Conservation (phyloP, 92 coral and sea anemone species). For the Nematostella vectensis region DNA sequence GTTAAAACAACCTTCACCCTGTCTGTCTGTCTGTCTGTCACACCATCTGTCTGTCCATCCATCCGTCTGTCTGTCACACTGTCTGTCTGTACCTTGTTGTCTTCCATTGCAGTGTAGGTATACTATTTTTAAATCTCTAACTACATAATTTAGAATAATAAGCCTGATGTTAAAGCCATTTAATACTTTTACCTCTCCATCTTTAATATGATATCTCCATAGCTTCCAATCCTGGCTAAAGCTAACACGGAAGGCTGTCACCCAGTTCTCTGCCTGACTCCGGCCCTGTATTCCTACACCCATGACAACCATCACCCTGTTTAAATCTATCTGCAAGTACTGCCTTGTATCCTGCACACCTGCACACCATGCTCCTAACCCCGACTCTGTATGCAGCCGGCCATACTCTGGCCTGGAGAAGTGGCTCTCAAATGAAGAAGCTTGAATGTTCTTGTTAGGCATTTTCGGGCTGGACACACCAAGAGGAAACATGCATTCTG, state of each 20-base stretch:
- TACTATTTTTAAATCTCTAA: too few species aligned
- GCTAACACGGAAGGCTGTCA: not conserved
- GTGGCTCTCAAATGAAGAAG: not conserved
- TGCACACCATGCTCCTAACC: slow-evolving; percentile 14
- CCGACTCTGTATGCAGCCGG: slow-evolving; percentile 3
- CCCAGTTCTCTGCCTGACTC: slow-evolving; percentile 9
- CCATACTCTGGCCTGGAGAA: slow-evolving; percentile 6
- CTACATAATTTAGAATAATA: too few species aligned
- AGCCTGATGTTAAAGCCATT: too few species aligned
- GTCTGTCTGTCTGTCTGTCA: too few species aligned
- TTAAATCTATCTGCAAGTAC: slow-evolving; percentile 2
- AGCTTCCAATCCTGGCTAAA: too few species aligned
- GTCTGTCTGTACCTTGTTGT: too few species aligned
- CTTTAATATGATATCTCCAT: too few species aligned
- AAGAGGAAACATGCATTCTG: slow-evolving; percentile 1
- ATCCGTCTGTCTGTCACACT: too few species aligned
- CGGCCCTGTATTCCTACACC: slow-evolving; percentile 11
- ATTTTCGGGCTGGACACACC: slow-evolving; percentile 6
- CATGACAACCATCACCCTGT: not conserved
- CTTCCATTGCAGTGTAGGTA: too few species aligned
- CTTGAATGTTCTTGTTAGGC: not conserved
- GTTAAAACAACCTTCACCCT: too few species aligned
- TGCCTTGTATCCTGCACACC: slow-evolving; percentile 2
- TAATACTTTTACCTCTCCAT: too few species aligned
- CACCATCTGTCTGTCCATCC: too few species aligned